phyloP scores from a whole-genome alignment of 2,113 vertebrate genomes.

The Gymnorhina tibicen region DNA sequence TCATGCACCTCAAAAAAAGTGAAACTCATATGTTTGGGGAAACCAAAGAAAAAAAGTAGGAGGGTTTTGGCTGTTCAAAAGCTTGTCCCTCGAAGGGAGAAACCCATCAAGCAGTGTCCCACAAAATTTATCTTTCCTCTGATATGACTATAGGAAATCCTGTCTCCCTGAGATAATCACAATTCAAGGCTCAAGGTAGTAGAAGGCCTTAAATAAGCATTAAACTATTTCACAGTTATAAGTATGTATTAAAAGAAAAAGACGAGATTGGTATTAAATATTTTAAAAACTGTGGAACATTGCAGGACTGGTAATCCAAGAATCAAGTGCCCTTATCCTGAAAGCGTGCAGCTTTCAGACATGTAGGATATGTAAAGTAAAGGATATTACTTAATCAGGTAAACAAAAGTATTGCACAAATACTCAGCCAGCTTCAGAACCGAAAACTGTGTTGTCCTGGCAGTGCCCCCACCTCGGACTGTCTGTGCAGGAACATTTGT shows the following conservation, averaged over 20 bases:
- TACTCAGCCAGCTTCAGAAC: not conserved
- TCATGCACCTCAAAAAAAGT: accelerated
- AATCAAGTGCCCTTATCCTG: not conserved
- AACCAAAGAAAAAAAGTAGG: not conserved
- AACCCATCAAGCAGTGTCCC: not conserved
- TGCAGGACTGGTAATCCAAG: not conserved
- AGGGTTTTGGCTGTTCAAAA: not conserved
- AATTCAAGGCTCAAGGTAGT: not conserved
- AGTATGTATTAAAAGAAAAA: not conserved
- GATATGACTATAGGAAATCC: not conserved
- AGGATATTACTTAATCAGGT: no score
- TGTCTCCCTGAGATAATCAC: not conserved
- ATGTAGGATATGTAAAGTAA: no score
- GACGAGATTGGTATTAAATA: not conserved
- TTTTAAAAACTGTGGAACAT: not conserved
- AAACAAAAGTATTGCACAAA: not conserved
- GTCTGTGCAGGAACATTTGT: not conserved
- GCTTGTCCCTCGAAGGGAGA: not conserved
- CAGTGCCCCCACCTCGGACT: not conserved
- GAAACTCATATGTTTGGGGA: accelerated
- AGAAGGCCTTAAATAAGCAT: not conserved
- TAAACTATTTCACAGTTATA: not conserved
- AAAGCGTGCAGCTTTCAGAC: not conserved
- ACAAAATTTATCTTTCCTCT: not conserved
- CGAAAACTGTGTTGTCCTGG: not conserved